These are phyloP conservation scores for Listrodromus nycthemerus DNA, from an alignment of 2,888 invertebrate genomes.

Conservation along the genomic window DNA sequence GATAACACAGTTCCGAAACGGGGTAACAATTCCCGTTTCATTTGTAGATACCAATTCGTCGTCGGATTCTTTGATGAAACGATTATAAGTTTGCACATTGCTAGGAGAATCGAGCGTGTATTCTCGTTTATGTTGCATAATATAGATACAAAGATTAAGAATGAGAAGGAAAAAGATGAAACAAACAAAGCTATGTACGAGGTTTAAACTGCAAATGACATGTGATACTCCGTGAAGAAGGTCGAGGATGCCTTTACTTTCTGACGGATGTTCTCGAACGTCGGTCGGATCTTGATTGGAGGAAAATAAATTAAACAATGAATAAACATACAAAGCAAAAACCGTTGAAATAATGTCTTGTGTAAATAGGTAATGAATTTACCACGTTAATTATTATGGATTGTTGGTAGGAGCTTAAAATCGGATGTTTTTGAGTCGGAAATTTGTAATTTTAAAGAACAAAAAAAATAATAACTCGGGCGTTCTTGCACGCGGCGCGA, in stretches of 20 bases:
- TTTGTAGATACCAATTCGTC: conserved; percentile 57
- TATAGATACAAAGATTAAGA: conserved; percentile 56
- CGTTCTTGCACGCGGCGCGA: conserved; percentile 42
- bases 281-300: conserved; percentile 45
- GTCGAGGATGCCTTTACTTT: conserved; percentile 46
- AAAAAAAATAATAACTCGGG: conserved; percentile 29
- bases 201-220: conserved; percentile 65
- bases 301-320: conserved; percentile 36
- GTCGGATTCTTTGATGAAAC: conserved; percentile 13
- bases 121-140: conserved; percentile 63
- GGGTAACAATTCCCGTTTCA: conserved; percentile 44
- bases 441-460: conserved; percentile 59
- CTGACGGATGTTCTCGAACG: conserved; percentile 47
- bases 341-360: conserved; percentile 64
- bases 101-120: conserved; percentile 42
- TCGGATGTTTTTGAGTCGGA: conserved; percentile 58
- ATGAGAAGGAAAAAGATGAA: conserved; percentile 5
- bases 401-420: conserved; percentile 61
- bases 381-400: conserved; percentile 64
- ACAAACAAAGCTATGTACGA: conserved; percentile 51
- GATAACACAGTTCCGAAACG: conserved; percentile 43
- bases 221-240: conserved; percentile 68
- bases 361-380: conserved; percentile 71
- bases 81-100: conserved; percentile 54
- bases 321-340: conserved; percentile 32